Evolutionary conservation across 1,140 invertebrate genomes (phyloP).

Genomic region (Galleria mellonella): DNA sequence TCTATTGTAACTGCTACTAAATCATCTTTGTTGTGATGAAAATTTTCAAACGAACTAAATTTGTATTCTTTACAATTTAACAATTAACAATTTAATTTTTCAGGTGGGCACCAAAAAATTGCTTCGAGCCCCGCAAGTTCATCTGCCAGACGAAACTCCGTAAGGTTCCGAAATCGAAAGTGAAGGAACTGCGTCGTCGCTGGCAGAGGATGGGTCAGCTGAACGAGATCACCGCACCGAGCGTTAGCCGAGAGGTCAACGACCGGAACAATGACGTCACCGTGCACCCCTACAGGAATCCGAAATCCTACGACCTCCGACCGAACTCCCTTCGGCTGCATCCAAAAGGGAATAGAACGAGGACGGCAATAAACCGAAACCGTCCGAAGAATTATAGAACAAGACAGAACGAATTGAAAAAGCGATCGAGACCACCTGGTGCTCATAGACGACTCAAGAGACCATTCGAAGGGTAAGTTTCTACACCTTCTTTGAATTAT

Average conservation of each 20-base stretch:
- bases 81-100: no score
- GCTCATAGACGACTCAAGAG: constrained; percentile 36
- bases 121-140: constrained; percentile 77
- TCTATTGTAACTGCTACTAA: no score
- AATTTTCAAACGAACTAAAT: no score
- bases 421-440: constrained; percentile 29
- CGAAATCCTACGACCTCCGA: constrained; percentile 51
- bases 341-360: constrained; percentile 16
- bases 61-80: no score
- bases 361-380: constrained; percentile 7
- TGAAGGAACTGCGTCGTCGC: constrained; percentile 48
- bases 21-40: no score
- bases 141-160: constrained; percentile 78
- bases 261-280: constrained; percentile 58
- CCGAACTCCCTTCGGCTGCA: constrained; percentile 26
- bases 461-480: constrained; percentile 57
- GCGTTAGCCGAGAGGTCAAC: constrained; percentile 47
- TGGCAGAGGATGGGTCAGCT: constrained; percentile 65
- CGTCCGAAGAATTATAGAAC: constrained; percentile 26
- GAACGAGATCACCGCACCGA: constrained; percentile 68
- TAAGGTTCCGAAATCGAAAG: constrained; percentile 57
- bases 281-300: constrained; percentile 39
- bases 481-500: neutral
- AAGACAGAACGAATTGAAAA: constrained; percentile 39
- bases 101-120: constrained; percentile 78